Evolutionary conservation across 2,888 invertebrate species (phyloP), one percentile per base, ranked within the genome.

Genomic region (Volucella zonaria): DNA sequence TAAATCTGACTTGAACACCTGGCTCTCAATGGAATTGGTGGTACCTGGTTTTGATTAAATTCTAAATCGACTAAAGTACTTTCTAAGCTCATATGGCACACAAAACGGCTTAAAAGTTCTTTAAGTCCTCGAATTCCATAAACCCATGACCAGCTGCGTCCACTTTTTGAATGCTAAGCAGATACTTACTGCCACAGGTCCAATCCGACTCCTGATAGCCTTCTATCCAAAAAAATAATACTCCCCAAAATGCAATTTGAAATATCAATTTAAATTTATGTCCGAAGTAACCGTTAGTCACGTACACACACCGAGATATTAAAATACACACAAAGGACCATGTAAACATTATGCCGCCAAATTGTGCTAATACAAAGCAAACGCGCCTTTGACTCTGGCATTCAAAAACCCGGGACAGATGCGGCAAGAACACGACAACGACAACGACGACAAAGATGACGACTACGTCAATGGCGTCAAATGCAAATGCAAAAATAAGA

Each of bases 401-500:
- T 40, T 56, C 49, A 78, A 31, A 42, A 31, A n/a, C 43, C 18
- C 38, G 62, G 0, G 31, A 31, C 79, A 68, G 79, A 75, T 68
- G 42, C 52, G 64, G 66, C 78, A 67, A 62, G 78, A 54, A 76
- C 67, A 23, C 31, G 31, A 31, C 3, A 23, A 23, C 23, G 23
- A 4, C 23, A 23, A 31, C 31, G 31, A 31, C 31, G 31, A 31
- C 31, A 31, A 31, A 31, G 31, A 31, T 31, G 31, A 31, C 31
- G 6, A 31, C 31, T 31, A 42, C 82, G 52, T 56, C 80, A 62
- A 67, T 66, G 71, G 47, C 71, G 82, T 61, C 82, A 64, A 83
- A 85, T 85, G 83, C 83, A 85, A 85, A 85, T 85, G 80, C 56
- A 70, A 49, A 76, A 76, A 31, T 31, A 31, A 31, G 31, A 31